These are phyloP conservation scores for Incurvaria masculella DNA, from an alignment of 2,888 invertebrate species.

Conservation along the genomic window DNA sequence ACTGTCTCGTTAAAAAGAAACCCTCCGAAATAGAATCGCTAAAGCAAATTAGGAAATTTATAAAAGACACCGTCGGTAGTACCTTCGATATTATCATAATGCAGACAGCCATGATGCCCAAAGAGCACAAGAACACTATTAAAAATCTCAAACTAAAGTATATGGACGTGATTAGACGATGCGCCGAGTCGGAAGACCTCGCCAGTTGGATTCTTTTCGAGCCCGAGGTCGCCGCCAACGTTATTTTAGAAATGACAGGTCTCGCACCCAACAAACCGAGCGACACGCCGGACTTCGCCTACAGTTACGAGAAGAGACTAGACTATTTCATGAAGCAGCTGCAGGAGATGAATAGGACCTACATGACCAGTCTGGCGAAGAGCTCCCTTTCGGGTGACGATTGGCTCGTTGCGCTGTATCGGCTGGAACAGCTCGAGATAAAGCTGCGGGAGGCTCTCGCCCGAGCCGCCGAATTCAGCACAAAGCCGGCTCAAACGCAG, in stretches of 20 bases:
- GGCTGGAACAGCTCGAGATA: conserved; percentile 34
- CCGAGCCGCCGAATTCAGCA: conserved; percentile 19
- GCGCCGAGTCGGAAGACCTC: conserved; percentile 35
- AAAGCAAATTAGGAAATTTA: conserved; percentile 31
- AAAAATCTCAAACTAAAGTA: conserved; percentile 41
- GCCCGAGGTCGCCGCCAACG: conserved; percentile 34
- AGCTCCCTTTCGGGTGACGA: conserved; percentile 36
- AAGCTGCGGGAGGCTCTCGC: conserved; percentile 32
- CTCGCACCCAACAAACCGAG: conserved; percentile 27
- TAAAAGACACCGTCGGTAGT: conserved; percentile 32
- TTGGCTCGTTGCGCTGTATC: conserved; percentile 41
- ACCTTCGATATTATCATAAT: conserved; percentile 40
- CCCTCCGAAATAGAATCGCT: conserved; percentile 23
- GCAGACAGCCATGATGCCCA: conserved; percentile 34
- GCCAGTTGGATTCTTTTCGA: conserved; percentile 34
- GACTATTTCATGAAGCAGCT: conserved; percentile 36
- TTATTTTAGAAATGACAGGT: conserved; percentile 38
- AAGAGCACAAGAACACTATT: conserved; percentile 32
- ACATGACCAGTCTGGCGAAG: conserved; percentile 40
- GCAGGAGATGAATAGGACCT: conserved; percentile 33
- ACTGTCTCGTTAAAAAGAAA: neutral
- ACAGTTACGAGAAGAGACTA: conserved; percentile 22
- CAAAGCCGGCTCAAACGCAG: conserved; percentile 17
- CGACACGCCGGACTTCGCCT: conserved; percentile 23
- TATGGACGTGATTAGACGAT: conserved; percentile 34